phyloP scores from a whole-genome alignment of 2,113 vertebrate species.

The Myotis davidii region DNA sequence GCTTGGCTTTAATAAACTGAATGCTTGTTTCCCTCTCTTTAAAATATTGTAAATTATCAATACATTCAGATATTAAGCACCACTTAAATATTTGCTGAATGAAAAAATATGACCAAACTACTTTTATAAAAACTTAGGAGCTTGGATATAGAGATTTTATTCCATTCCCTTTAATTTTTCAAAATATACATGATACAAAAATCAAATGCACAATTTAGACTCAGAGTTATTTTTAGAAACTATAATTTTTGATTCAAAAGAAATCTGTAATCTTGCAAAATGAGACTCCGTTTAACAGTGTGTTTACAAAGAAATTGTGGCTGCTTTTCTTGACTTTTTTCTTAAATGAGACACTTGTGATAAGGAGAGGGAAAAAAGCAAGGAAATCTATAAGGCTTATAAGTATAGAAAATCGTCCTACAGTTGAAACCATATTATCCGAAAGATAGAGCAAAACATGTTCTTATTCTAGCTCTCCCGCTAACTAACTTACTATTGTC shows the following conservation, averaged over 20 bases:
- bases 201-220: slow-evolving; percentile 64
- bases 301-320: slow-evolving; percentile 65
- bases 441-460: background rate
- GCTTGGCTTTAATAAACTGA: background rate
- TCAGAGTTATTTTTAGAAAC: slow-evolving; percentile 73
- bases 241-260: slow-evolving; percentile 78
- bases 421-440: background rate
- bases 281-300: slow-evolving; percentile 53
- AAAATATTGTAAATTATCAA: background rate
- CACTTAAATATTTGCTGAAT: background rate
- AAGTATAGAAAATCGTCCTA: background rate
- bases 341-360: slow-evolving; percentile 64
- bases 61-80: background rate
- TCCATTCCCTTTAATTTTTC: slow-evolving; percentile 47
- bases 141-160: background rate
- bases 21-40: background rate
- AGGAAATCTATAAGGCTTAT: background rate
- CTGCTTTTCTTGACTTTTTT: slow-evolving; percentile 60
- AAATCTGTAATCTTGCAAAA: slow-evolving; percentile 76
- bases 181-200: slow-evolving; percentile 66
- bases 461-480: background rate
- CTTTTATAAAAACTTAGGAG: background rate
- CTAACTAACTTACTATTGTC: background rate
- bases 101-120: slow-evolving; percentile 17
- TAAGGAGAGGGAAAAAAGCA: background rate